These are phyloP conservation scores for Melolontha melolontha DNA, from an alignment of 2,888 invertebrate genomes.

Conservation along the genomic window DNA sequence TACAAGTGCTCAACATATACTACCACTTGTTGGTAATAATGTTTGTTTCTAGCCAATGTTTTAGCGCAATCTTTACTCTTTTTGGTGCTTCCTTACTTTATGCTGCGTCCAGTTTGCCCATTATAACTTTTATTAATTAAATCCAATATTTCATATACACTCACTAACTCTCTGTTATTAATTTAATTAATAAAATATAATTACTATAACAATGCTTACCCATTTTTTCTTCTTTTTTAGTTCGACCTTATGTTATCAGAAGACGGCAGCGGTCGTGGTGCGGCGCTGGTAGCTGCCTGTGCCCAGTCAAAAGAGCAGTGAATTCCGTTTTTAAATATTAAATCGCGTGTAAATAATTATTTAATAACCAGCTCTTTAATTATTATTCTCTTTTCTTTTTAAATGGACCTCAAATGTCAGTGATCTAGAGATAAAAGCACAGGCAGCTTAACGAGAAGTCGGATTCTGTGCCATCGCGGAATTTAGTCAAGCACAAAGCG, in stretches of 20 bases:
- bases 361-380: slow-evolving; percentile 25
- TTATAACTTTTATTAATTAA: too few species aligned
- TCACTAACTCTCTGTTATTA: too few species aligned
- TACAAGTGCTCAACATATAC: too few species aligned
- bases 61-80: too few species aligned
- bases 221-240: slow-evolving; percentile 68
- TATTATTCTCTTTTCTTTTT: slow-evolving; percentile 1
- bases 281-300: slow-evolving; percentile 95
- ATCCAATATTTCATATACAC: too few species aligned
- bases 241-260: slow-evolving; percentile 95
- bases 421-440: slow-evolving; percentile 35
- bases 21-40: too few species aligned
- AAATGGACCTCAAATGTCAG: slow-evolving; percentile 6
- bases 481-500: too few species aligned
- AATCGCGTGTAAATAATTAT: slow-evolving; percentile 36
- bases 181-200: too few species aligned
- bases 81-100: too few species aligned
- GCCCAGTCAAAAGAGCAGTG: slow-evolving; percentile 74
- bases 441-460: slow-evolving; percentile 39
- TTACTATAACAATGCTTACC: too few species aligned
- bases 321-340: slow-evolving; percentile 50
- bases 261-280: slow-evolving; percentile 97
- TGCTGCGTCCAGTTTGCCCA: too few species aligned
- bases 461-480: slow-evolving; percentile 43
- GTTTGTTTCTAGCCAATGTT: too few species aligned